phyloP scores from a whole-genome alignment of 2,888 invertebrate genomes.

The Cheilosia impressa region DNA sequence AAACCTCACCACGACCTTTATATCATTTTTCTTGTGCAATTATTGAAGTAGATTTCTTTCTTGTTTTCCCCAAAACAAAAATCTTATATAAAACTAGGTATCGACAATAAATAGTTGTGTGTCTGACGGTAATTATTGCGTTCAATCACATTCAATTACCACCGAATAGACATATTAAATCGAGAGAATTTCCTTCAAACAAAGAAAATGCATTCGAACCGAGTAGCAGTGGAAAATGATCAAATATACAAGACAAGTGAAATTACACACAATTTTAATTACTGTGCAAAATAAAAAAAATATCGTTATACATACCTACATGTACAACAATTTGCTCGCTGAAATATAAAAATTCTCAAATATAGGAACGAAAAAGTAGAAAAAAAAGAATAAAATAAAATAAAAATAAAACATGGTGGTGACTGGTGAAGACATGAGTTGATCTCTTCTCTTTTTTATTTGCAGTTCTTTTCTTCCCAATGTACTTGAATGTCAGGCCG shows the following conservation, averaged over 20 bases:
- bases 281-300: constrained; percentile 35
- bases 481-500: constrained; percentile 69
- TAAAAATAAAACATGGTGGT: constrained; percentile 60
- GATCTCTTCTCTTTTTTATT: constrained; percentile 69
- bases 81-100: constrained; percentile 57
- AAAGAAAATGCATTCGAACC: constrained; percentile 66
- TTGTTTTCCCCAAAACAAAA: constrained; percentile 8
- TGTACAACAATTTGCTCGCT: constrained; percentile 7
- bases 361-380: constrained; percentile 9
- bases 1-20: constrained; percentile 61
- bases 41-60: constrained; percentile 19
- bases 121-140: constrained; percentile 38
- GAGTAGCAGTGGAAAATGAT: constrained; percentile 27
- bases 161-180: not conserved
- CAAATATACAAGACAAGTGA: constrained; percentile 56
- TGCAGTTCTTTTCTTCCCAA: constrained; percentile 72
- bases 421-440: constrained; percentile 63
- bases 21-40: constrained; percentile 53
- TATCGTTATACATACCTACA: constrained; percentile 16
- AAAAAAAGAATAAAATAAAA: constrained; percentile 27
- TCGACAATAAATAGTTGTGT: not conserved
- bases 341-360: constrained; percentile 14
- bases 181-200: constrained; percentile 57
- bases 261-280: constrained; percentile 44
- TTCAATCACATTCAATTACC: constrained; percentile 39